Conservation (phyloP, 2,888 invertebrate species). For the Zootermopsis nevadensis region DNA sequence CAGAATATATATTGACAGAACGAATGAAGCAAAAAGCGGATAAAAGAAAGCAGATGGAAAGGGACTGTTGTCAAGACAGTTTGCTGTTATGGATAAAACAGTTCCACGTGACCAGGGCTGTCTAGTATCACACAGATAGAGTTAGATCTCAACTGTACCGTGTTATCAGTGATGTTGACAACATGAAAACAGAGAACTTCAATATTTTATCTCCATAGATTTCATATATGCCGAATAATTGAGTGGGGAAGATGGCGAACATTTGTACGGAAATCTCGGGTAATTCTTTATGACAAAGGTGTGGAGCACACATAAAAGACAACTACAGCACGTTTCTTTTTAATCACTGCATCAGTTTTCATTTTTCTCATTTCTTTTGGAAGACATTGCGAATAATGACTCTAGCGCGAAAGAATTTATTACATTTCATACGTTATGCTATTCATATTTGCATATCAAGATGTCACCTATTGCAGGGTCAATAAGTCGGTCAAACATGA, state of each 20-base stretch:
- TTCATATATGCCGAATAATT: neutral
- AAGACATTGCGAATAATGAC: too few relatives aligned
- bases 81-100: conserved; percentile 41
- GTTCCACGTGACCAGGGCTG: neutral
- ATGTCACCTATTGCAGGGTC: too few relatives aligned
- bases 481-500: too few relatives aligned
- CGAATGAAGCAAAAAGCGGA: conserved; percentile 25
- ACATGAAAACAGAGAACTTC: conserved; percentile 5
- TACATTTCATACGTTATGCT: too few relatives aligned
- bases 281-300: too few relatives aligned
- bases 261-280: neutral
- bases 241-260: neutral
- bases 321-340: too few relatives aligned
- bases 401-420: too few relatives aligned
- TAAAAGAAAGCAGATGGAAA: conserved; percentile 35
- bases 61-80: conserved; percentile 43
- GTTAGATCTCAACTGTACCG: neutral
- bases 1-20: conserved; percentile 47
- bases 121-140: neutral
- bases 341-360: too few relatives aligned
- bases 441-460: too few relatives aligned
- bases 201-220: neutral
- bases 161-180: neutral
- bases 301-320: too few relatives aligned
- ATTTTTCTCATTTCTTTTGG: too few relatives aligned